Base-by-base conservation (phyloP, 2,888 invertebrate genomes). In the Parnassius orleans region DNA sequence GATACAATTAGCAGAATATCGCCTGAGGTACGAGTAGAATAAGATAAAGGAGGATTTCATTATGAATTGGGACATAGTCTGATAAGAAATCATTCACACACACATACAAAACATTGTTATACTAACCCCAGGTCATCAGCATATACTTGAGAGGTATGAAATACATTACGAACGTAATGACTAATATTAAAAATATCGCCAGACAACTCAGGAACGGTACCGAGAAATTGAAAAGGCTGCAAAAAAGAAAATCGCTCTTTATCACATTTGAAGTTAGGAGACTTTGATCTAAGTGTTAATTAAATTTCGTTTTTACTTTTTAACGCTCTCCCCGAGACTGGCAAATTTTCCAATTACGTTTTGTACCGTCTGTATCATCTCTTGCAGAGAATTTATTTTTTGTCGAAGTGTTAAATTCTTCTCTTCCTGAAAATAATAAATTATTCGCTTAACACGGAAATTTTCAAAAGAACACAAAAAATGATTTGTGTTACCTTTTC, bases 321-420 rank as follows among this genome's bases (percentile, higher is more conserved):
- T 98, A 64, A 98, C 93, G 78, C 96, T 94, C 87, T 99, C 99
- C 55, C 97, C 95, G 57, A 98, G 92, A 57, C 96, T 96, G 2
- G 98, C 98, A 67, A 98, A 93, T 79, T 95, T 95, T 57, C 98
- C 98, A 64, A 99, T 95, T 7, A 95, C 95, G 79, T 98, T 98
- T 88, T 99, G 99, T 10, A 99, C 98, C 60, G 96, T 95, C 74
- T 97, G 96, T 24, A 98, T 96, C 60, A 98, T 98, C 83, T 99
- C 99, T 81, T 98, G 98, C 64, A 98, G 95, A 19, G 97, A 96
- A 80, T 97, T 96, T 57, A 99, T 86, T 71, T 96, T 94, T 82
- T 98, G 98, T 79, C 97, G 96, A 65, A 99, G 91, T 67, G 97
- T 95, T 79, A 96, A 96, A 82, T 97, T 97, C 84, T 97, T 98